Conservation (phyloP, 1,140 invertebrate species). For the Archegozetes longisetosus region DNA sequence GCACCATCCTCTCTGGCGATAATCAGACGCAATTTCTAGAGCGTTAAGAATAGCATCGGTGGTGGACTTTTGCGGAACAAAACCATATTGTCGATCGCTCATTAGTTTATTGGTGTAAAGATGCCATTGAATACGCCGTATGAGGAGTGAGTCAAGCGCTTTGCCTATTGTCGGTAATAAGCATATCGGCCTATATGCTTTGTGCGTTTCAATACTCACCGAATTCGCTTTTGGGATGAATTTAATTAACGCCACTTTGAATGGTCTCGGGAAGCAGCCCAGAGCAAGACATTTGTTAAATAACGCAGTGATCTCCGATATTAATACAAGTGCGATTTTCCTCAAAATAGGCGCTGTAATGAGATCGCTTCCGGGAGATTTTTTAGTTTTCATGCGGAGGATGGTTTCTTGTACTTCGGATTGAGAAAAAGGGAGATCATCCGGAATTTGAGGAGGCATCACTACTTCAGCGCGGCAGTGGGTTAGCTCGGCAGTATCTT, state of each 20-base stretch:
- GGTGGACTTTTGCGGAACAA: not conserved
- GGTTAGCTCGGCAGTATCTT: not conserved
- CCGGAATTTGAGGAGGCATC: not conserved
- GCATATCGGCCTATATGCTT: not conserved
- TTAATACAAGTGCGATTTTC: too few species aligned
- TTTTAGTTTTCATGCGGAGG: not conserved
- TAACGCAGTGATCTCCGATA: too few species aligned
- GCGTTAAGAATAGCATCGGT: not conserved
- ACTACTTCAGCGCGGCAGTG: not conserved
- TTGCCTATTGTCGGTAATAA: not conserved
- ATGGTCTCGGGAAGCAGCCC: not conserved
- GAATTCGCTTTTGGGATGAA: not conserved
- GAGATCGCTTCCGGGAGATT: not conserved
- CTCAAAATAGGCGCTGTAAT: not conserved
- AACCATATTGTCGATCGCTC: not conserved
- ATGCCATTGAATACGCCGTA: not conserved
- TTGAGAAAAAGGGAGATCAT: not conserved
- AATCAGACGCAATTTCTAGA: not conserved
- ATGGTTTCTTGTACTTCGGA: not conserved
- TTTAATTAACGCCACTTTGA: not conserved
- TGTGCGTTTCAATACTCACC: not conserved
- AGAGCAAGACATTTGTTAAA: not conserved
- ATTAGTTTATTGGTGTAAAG: not conserved
- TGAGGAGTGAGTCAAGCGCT: not conserved
- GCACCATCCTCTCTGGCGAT: not conserved